Conservation (phyloP, 2,888 invertebrate genomes). For the Himalopsyche tibetana region DNA sequence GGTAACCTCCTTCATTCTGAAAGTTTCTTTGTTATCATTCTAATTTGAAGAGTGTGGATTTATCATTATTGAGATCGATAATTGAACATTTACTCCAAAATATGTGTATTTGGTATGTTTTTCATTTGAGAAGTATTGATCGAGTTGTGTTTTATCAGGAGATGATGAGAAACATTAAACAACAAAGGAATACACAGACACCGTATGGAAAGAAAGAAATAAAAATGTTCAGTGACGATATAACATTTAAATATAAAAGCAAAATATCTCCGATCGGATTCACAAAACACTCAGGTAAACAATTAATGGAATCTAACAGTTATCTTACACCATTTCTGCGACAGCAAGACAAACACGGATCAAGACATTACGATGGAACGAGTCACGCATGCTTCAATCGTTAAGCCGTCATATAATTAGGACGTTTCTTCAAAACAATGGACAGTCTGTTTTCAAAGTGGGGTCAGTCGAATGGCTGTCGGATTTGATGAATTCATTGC, state of each 20-base stretch:
- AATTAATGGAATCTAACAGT: conserved; percentile 41
- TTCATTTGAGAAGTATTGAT: conserved; percentile 32
- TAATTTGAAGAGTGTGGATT: conserved; percentile 19
- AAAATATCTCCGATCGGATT: conserved; percentile 53
- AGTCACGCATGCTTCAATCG: conserved; percentile 60
- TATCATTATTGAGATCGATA: neutral
- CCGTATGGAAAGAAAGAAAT: conserved; percentile 50
- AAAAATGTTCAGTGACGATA: conserved; percentile 50
- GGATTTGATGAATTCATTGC: conserved; percentile 43
- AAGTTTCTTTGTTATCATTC: conserved; percentile 21
- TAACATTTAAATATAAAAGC: conserved; percentile 55
- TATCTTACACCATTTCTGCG: conserved; percentile 48
- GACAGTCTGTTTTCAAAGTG: conserved; percentile 5
- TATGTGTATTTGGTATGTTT: conserved; percentile 27
- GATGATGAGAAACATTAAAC: conserved; percentile 53
- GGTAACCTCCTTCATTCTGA: conserved; percentile 64
- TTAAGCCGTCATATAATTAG: conserved; percentile 47
- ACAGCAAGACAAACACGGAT: conserved; percentile 58
- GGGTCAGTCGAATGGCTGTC: conserved; percentile 15
- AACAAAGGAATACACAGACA: conserved; percentile 52
- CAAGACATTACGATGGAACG: conserved; percentile 58
- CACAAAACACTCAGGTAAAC: conserved; percentile 58
- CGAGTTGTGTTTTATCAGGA: conserved; percentile 28
- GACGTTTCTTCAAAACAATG: conserved; percentile 29
- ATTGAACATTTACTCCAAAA: neutral